These are phyloP conservation scores for Acleris laterana DNA, from an alignment of 2,888 invertebrate species.

Conservation along the genomic window DNA sequence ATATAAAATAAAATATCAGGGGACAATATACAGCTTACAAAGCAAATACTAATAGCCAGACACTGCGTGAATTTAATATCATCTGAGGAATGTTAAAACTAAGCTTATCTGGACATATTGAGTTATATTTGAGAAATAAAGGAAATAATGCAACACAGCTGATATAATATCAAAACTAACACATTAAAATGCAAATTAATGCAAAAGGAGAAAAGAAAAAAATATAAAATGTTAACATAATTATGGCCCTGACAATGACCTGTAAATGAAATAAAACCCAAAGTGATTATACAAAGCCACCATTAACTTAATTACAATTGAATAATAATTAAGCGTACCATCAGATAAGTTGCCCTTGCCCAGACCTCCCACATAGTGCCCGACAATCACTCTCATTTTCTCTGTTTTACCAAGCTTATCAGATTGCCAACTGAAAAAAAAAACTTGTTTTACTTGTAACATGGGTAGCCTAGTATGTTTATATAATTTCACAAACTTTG, in stretches of 20 bases:
- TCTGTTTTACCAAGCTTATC: conserved; percentile 88
- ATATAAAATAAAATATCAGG: no score
- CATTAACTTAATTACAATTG: conserved; percentile 6
- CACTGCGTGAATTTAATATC: no score
- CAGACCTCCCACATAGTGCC: conserved; percentile 93
- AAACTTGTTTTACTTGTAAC: conserved; percentile 14
- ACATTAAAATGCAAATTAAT: no score
- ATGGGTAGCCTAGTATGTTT: background rate
- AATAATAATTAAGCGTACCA: conserved; percentile 77
- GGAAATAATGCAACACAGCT: no score
- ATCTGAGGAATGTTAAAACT: no score
- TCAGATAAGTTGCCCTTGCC: conserved; percentile 91
- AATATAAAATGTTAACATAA: conserved; percentile 6
- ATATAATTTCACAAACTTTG: background rate
- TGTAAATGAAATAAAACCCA: background rate
- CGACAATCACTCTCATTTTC: conserved; percentile 93
- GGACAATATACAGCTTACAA: no score
- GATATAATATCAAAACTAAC: no score
- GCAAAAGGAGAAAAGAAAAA: no score
- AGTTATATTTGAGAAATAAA: no score
- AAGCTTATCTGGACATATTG: no score
- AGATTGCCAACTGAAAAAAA: conserved; percentile 78
- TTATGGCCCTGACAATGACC: conserved; percentile 14
- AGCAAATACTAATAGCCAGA: no score
- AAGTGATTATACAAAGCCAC: background rate